Conservation (phyloP, 2,888 invertebrate genomes). For the Belgica antarctica region DNA sequence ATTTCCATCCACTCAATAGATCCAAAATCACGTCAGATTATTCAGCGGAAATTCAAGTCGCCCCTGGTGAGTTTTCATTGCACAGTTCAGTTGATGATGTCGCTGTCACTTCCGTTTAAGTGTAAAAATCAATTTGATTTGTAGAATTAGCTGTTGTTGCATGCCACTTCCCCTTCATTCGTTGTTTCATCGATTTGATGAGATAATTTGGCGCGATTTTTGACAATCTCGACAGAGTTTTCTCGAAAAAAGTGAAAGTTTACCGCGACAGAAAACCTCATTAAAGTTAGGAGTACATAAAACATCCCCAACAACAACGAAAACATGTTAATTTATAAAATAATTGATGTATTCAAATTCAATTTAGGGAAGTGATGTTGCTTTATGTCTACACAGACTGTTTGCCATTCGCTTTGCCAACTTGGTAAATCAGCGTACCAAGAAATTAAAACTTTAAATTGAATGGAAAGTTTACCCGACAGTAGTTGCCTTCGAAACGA, state of each 20-base stretch:
- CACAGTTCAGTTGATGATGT: no score
- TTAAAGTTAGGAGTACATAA: no score
- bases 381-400: conserved; percentile 69
- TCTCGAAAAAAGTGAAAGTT: no score
- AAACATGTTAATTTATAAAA: background rate
- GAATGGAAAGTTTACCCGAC: background rate
- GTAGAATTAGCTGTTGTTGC: no score
- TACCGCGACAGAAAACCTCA: no score
- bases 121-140: no score
- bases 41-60: conserved; percentile 95
- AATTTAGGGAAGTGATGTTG: conserved; percentile 64
- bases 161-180: no score
- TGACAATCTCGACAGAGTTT: no score
- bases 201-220: no score
- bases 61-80: conserved; percentile 91
- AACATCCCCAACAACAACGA: background rate
- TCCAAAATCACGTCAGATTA: conserved; percentile 94
- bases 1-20: conserved; percentile 64
- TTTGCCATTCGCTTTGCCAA: conserved; percentile 64
- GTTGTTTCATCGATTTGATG: no score
- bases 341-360: background rate
- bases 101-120: no score
- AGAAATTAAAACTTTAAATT: background rate
- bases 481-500: background rate
- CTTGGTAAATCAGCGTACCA: conserved; percentile 27